Evolutionary conservation across 2,888 invertebrate species (phyloP), one percentile per base, ranked within the genome.

Genomic region (Cryptosula pallasiana): DNA sequence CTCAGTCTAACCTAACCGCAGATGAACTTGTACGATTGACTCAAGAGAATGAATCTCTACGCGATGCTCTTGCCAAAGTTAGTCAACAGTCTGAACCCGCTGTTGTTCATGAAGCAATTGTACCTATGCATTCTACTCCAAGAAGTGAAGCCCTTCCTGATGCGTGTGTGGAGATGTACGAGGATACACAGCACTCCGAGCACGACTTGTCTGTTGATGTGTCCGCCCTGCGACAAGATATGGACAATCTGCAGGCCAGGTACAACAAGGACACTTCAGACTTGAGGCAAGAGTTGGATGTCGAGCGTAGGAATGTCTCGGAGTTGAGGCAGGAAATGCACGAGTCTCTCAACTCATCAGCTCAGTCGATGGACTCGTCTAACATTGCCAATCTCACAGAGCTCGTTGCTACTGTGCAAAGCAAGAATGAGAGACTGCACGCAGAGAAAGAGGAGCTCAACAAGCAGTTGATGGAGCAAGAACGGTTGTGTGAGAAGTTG

Each of bases 401-500:
- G 5, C 20, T 63, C n/a, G 27, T 63, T 27, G 34, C 63, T 32
- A 63, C 20, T 5, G 13, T 63, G 9, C 63, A 63, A n/a, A 32
- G 5, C 9, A 63, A 20, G 3, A 63, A 63, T 63, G 63, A 63
- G 13, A 63, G 32, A 63, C 63, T 63, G n/a, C 20, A 63, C 32
- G 13, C 34, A 13, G 63, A 63, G 63, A 63, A 63, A 34, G 5
- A 32, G 32, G 63, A 63, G 27, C 34, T 63, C 5, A 63, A 63
- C 63, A 63, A 32, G 34, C 63, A 63, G 27, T 32, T 63, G 63
- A 63, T 63, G 63, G 63, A 63, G 34, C 63, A 63, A n/a, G 63
- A 63, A 32, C 25, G 27, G 34, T 32, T 63, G 13, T 63, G 63
- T 32, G 25, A 63, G 34, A 63, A 63, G 27, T 27, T 63, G 20